Evolutionary conservation across 2,797 vertebrate species (phyloP).

Genomic region (Chelmon rostratus): DNA sequence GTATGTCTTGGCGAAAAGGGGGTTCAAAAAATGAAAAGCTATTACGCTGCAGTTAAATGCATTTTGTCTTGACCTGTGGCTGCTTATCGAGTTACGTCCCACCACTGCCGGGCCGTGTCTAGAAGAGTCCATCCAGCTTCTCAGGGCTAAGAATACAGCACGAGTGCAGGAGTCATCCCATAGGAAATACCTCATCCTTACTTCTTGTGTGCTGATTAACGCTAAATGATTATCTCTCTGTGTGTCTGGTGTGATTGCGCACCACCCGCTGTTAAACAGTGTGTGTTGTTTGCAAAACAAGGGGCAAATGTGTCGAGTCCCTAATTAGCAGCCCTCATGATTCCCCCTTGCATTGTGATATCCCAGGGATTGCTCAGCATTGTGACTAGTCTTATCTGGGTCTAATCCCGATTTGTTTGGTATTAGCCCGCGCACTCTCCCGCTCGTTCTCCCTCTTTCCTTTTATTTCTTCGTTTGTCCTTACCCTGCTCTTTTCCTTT

Average conservation of each 20-base stretch:
- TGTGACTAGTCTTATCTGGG: constrained; percentile 83
- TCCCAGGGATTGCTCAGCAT: constrained; percentile 77
- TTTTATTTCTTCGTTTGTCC: constrained; percentile 58
- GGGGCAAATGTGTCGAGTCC: constrained; percentile 72
- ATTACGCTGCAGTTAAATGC: constrained; percentile 71
- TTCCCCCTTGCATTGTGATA: constrained; percentile 70
- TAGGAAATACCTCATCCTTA: constrained; percentile 49
- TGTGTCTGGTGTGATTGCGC: constrained; percentile 68
- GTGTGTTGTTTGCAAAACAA: constrained; percentile 80
- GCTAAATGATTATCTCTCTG: constrained; percentile 70
- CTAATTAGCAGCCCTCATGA: constrained; percentile 80
- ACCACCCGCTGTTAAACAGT: constrained; percentile 75
- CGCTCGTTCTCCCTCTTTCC: constrained; percentile 39
- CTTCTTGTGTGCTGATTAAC: constrained; percentile 55
- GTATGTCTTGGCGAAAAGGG: constrained; percentile 50
- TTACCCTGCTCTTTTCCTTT: constrained; percentile 42
- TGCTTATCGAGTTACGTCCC: constrained; percentile 74
- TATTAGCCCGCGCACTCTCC: constrained; percentile 63
- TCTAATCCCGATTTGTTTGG: constrained; percentile 82
- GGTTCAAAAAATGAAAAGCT: constrained; percentile 62
- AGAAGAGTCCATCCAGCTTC: constrained; percentile 51
- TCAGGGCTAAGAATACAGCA: constrained; percentile 59
- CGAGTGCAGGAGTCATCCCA: constrained; percentile 26
- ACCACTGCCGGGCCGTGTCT: constrained; percentile 35
- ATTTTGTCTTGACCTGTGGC: constrained; percentile 71